Evolutionary conservation across 2,888 invertebrate species (phyloP), one percentile per base, ranked within the genome.

Genomic region (Bellardia bayeri): DNA sequence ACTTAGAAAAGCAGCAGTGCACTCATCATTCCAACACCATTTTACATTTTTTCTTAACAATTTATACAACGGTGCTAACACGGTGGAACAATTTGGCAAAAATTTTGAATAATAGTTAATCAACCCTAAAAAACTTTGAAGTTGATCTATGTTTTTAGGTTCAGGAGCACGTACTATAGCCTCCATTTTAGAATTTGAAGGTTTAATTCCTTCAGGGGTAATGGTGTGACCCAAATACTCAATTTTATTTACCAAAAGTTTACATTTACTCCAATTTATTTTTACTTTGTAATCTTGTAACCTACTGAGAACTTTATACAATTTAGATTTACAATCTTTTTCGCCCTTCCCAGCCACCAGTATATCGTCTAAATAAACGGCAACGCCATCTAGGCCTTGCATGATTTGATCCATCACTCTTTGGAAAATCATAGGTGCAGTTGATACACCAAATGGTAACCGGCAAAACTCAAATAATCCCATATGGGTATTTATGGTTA

Each of bases 401-500:
- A 82, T 40, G 37, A 85, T 85, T 13, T 63, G 63, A 54, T 88
- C 81, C 72, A 86, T 88, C 5, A 64, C 68, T 33, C 69, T 51
- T 42, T 88, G 78, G 14, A 88, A 86, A 30, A 76, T 76, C 74
- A 85, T 87, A 11, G 84, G 87, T 40, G 82, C 80, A 23, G 72
- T 76, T 7, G 78, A 49, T n/a, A 85, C 82, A 4, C 82, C 82
- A 69, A 79, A 63, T 2, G 78, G 81, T 16, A 82, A 7, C 7
- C 71, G 14, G 40, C 80, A 80, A 80, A 71, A 80, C 61, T 80
- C 63, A 80, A 71, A 51, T 51, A 89, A 63, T 3, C 89, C 88
- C 74, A 87, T 88, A 69, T 87, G 87, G 9, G 87, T 92, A 85
- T 91, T 91, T 9, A 91, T 89, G n/a, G 90, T 90, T 37, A 90